A percentile compares a stretch with the other conserved stretches of the same genome.
Conservation (phyloP, 2,888 invertebrate genomes). For the Cephus pulcher region DNA sequence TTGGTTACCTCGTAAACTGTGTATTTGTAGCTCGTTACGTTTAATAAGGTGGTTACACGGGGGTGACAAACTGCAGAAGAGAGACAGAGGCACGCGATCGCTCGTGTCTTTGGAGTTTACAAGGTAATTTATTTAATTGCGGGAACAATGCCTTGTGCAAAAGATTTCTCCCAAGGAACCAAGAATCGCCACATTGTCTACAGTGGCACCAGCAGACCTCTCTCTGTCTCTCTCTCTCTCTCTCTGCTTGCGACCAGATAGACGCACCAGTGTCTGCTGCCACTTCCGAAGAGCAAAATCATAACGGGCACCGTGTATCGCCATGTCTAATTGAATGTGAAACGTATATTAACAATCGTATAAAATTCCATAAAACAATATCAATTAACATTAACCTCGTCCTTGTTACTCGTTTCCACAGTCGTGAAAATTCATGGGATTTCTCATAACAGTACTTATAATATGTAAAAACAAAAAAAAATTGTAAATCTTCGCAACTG, state of each 20-base stretch:
- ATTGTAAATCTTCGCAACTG: neutral
- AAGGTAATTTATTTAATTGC: no score
- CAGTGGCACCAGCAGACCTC: no score
- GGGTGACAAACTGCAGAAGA: no score
- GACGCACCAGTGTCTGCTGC: neutral
- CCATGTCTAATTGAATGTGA: neutral
- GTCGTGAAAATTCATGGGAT: neutral
- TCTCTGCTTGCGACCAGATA: no score
- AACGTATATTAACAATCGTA: neutral
- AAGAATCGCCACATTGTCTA: no score
- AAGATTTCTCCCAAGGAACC: no score
- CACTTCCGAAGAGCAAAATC: neutral
- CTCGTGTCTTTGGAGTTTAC: no score
- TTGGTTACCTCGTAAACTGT: no score
- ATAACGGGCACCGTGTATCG: neutral
- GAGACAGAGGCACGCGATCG: no score
- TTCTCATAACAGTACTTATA: neutral
- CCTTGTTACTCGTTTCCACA: neutral
- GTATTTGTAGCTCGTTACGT: slow-evolving; percentile 6
- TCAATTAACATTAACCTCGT: neutral
- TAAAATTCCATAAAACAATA: neutral
- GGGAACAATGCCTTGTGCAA: no score
- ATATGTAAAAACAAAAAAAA: neutral
- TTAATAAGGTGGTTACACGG: neutral
- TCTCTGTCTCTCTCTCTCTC: no score